Evolutionary conservation across 1,140 invertebrate species (phyloP), one percentile per base, ranked within the genome.

Genomic region (Neuroterus valhalla): DNA sequence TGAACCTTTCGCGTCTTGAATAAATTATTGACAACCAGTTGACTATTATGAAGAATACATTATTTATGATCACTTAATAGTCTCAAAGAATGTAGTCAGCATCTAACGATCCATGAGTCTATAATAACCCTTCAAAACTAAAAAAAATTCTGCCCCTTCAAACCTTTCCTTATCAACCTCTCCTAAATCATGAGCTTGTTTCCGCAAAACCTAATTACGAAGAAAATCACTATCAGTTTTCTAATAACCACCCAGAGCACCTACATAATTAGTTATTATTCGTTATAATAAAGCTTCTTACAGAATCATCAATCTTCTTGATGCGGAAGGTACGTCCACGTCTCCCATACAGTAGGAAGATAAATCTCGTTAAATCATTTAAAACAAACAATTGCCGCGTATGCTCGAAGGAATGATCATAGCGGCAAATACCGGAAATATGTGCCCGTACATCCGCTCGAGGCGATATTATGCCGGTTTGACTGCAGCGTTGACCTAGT

Each of bases 401-500:
- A 48, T n/a, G 6, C 55, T 26, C 11, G 52, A 21, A 31, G 52
- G 26, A 62, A 10, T 14, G 15, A 23, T 12, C 2, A 62, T 62
- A n/a, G 31, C 31, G 31, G 31, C 19, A 50, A n/a, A 67, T 62
- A 66, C 38, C 21, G 66, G 44, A 46, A 72, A 52, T 72, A 19
- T 66, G 46, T 46, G 70, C 46, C 44, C 70, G 14, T 26, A 72
- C 50, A 66, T 71, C 70, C 70, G 52, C 26, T 31, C 31, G 23
- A 62, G 55, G 23, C 55, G 23, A 62, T 71, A 15, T 62, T 21
- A 17, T 21, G 38, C 43, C 15, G 23, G 43, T 48, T 70, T 46
- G 42, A 21, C 46, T 44, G 50, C 52, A 62, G 45, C 48, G 70
- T 62, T 55, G 42, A 68, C 45, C 48, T 6, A 46, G 21, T 42